Conservation (phyloP, 2,888 invertebrate genomes). For the Leptopilina myrica region DNA sequence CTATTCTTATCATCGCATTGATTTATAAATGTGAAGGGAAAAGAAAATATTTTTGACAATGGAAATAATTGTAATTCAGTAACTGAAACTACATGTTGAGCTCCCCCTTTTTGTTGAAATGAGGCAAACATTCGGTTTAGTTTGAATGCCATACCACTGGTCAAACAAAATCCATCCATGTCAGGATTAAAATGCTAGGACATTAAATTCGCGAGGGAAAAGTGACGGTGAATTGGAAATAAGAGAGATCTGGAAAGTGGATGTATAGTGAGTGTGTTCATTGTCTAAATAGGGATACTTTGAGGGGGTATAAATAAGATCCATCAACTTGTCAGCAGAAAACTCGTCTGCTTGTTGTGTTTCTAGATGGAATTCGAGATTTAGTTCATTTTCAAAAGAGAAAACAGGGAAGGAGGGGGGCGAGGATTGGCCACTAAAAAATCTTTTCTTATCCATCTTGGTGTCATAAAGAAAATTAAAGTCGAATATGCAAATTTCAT, state of each 20-base stretch:
- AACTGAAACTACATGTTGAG: neutral
- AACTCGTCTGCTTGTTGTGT: slow-evolving; percentile 41
- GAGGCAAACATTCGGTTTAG: slow-evolving; percentile 42
- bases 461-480: slow-evolving; percentile 9
- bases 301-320: slow-evolving; percentile 70
- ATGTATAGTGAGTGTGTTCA: slow-evolving; percentile 49
- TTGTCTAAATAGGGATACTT: slow-evolving; percentile 61
- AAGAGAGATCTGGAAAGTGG: slow-evolving; percentile 62
- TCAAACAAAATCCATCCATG: slow-evolving; percentile 76
- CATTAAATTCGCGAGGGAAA: slow-evolving; percentile 68
- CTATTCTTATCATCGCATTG: no score
- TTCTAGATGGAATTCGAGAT: slow-evolving; percentile 21
- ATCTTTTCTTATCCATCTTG: slow-evolving; percentile 10
- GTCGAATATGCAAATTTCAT: neutral
- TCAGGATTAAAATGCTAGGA: slow-evolving; percentile 76
- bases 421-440: slow-evolving; percentile 12
- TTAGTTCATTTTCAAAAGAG: slow-evolving; percentile 14
- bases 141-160: slow-evolving; percentile 58
- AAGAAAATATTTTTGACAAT: no score
- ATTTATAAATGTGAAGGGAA: no score
- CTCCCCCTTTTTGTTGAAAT: slow-evolving; percentile 48
- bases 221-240: slow-evolving; percentile 54
- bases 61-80: slow-evolving; percentile 19
- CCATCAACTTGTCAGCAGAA: slow-evolving; percentile 70
- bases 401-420: no score